These are phyloP conservation scores for Lordiphosa clarofinis DNA, from an alignment of 1,140 invertebrate genomes.

Conservation along the genomic window DNA sequence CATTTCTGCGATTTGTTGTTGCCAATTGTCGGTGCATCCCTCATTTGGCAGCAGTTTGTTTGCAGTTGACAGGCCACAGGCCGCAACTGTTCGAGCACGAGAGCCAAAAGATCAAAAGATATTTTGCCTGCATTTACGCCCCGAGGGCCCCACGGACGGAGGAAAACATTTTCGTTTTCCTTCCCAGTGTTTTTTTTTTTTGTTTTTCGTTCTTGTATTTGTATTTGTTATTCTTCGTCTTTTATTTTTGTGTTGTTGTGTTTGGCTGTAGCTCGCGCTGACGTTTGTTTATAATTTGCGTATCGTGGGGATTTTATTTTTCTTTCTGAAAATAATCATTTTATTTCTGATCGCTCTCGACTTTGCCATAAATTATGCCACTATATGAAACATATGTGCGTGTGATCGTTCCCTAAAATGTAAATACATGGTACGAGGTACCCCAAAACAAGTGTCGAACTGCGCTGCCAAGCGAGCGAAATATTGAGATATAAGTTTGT, in stretches of 20 bases:
- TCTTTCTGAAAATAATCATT: constrained; percentile 36
- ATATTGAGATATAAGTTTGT: too few species aligned
- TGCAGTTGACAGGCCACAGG: constrained; percentile 9
- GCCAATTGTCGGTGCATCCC: too few species aligned
- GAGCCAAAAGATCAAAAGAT: constrained; percentile 19
- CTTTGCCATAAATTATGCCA: constrained; percentile 33
- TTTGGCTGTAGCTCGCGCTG: constrained; percentile 8
- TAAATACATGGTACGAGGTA: too few species aligned
- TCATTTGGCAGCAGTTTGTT: not conserved
- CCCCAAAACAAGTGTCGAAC: too few species aligned
- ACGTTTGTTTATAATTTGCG: constrained; percentile 40
- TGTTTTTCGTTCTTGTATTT: constrained; percentile 3
- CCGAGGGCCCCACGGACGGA: not conserved
- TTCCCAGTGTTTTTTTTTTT: not conserved
- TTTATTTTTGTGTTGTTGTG: constrained; percentile 9
- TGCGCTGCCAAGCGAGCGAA: too few species aligned
- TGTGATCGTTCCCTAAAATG: not conserved
- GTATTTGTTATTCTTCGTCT: constrained; percentile 11
- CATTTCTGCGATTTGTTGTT: too few species aligned
- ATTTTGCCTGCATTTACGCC: constrained; percentile 2
- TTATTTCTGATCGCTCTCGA: constrained; percentile 33
- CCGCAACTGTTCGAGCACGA: too few species aligned
- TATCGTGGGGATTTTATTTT: not conserved
- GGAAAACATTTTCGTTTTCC: constrained; percentile 6
- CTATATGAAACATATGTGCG: constrained; percentile 17